Evolutionary conservation across 2,113 vertebrate species (phyloP), one percentile per base, ranked within the genome.

Genomic region (Parus major): DNA sequence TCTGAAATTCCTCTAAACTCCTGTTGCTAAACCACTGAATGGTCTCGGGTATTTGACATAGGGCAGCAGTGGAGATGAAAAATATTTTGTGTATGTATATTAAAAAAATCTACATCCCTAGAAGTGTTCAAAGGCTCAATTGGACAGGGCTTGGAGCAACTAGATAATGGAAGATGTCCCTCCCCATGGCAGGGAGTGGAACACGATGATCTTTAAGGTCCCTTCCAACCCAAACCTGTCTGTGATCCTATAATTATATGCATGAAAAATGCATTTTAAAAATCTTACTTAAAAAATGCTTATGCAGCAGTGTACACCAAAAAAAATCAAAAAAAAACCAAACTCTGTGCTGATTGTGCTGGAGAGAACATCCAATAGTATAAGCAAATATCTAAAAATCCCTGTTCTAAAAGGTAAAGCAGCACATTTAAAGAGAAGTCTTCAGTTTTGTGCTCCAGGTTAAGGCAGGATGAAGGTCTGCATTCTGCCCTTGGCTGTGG

Each of bases 401-500:
- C 29, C 31, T 46, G 17, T 14, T 63, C 50, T 3, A 28, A 81
- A 57, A 82, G 89, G 35, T 18, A 28, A 73, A 73, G 36, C 17
- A 50, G 35, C 24, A 20, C 33, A 15, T 63, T 64, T 35, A 39
- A 66, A 82, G 39, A 16, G 21, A 72, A 56, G 24, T 35, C 50
- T 75, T 75, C 79, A 61, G 65, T 33, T 70, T 61, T 20, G 60
- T 63, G 69, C 44, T 82, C 33, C 52, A 50, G 69, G 39, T 50
- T 59, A 59, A 63, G 73, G 29, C 49, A 64, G 53, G 31, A 53
- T 55, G 64, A 41, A 81, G 64, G 47, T 70, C 64, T 57, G 3
- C 13, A 9, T 57, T 65, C 36, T 47, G 36, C n/a, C 47, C 35
- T 82, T 42, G 33, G 39, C 10, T 0, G 0, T 60, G 49, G 63